Evolutionary conservation across 2,888 invertebrate species (phyloP).

Genomic region (Chaitophorus viminalis): DNA sequence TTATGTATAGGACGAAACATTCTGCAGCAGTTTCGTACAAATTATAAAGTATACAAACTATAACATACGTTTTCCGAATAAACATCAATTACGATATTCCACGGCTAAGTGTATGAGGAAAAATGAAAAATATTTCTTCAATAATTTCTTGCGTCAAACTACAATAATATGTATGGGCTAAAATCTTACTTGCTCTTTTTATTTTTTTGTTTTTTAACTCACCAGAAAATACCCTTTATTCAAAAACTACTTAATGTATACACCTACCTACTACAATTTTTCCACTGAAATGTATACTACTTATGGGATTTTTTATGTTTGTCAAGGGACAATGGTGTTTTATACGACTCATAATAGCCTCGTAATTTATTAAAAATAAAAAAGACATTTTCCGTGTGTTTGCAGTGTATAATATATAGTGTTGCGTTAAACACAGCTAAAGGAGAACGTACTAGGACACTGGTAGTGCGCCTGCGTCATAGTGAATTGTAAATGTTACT

Average conservation of each 20-base stretch:
- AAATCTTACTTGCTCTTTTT: too few relatives aligned
- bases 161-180: too few relatives aligned
- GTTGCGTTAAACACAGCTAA: not conserved
- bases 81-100: too few relatives aligned
- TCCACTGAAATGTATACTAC: not conserved
- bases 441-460: not conserved
- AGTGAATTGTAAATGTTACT: too few relatives aligned
- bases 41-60: too few relatives aligned
- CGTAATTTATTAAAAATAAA: constrained; percentile 34
- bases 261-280: not conserved
- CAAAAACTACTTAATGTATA: not conserved
- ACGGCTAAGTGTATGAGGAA: too few relatives aligned
- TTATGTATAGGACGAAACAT: not conserved
- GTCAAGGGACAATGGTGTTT: not conserved
- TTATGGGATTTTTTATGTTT: constrained; percentile 20
- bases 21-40: too few relatives aligned
- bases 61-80: too few relatives aligned
- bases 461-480: too few relatives aligned
- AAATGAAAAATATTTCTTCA: too few relatives aligned
- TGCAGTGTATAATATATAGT: not conserved
- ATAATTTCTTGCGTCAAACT: too few relatives aligned
- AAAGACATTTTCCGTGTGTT: not conserved
- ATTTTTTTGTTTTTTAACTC: too few relatives aligned
- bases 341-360: constrained; percentile 17
- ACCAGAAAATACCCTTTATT: not conserved